These are phyloP conservation scores for Cottus gobio DNA, from an alignment of 2,113 vertebrate genomes.

Conservation along the genomic window DNA sequence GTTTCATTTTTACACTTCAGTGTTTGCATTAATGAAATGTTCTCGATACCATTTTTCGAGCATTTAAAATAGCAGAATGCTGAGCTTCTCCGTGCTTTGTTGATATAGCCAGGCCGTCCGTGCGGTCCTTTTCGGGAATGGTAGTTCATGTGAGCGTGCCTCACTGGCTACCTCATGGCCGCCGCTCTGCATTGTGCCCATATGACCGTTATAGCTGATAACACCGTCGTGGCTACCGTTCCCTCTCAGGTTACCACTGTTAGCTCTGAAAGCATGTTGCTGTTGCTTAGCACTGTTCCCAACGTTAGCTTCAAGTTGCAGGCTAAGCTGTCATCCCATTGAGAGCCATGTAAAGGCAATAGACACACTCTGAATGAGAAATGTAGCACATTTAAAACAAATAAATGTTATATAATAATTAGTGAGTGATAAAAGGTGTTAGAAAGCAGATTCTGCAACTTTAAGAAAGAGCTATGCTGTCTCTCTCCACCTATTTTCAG, in stretches of 20 bases:
- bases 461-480: not conserved
- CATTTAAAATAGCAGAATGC: not conserved
- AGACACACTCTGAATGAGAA: not conserved
- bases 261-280: not conserved
- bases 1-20: not conserved
- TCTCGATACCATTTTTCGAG: not conserved
- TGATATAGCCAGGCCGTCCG: not conserved
- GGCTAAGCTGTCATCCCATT: not conserved
- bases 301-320: not conserved
- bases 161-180: not conserved
- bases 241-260: not conserved
- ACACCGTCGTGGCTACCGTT: not conserved
- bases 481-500: not conserved
- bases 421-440: not conserved
- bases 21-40: not conserved
- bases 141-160: not conserved
- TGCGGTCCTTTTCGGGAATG: not conserved
- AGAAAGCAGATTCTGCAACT: not conserved
- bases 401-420: not conserved
- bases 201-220: not conserved
- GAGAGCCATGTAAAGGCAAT: not conserved
- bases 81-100: not conserved
- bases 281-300: not conserved
- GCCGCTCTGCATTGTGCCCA: not conserved
- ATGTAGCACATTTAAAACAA: not conserved